Conservation (phyloP, 2,888 invertebrate genomes). For the Zelleria hepariella region DNA sequence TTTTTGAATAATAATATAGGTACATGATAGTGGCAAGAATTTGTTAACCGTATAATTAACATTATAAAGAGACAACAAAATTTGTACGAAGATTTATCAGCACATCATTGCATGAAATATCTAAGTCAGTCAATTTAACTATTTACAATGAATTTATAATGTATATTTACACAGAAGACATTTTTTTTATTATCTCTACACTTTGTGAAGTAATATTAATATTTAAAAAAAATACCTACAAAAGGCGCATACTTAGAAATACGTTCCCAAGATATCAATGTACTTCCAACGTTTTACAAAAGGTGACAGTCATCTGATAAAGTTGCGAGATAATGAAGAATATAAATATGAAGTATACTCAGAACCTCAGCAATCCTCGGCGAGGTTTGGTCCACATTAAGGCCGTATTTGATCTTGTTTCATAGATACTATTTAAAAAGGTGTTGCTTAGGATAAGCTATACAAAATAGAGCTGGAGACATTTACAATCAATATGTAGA, state of each 20-base stretch:
- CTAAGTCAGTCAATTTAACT: slow-evolving; percentile 7
- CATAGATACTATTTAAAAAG: background rate
- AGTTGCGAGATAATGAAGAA: slow-evolving; percentile 26
- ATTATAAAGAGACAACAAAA: slow-evolving; percentile 43
- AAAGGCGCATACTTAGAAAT: too few relatives aligned
- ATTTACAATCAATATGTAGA: too few relatives aligned
- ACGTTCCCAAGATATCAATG: background rate
- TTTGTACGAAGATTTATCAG: slow-evolving; percentile 46
- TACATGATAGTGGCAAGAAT: slow-evolving; percentile 42
- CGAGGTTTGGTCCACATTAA: slow-evolving; percentile 62
- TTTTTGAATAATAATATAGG: slow-evolving; percentile 27
- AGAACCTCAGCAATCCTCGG: slow-evolving; percentile 29
- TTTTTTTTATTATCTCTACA: background rate
- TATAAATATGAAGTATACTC: slow-evolving; percentile 30
- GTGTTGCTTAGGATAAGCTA: background rate
- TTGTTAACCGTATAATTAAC: slow-evolving; percentile 37
- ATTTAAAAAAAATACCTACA: background rate
- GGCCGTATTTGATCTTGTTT: slow-evolving; percentile 24
- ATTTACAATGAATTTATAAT: background rate
- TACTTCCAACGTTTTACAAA: background rate
- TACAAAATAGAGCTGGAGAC: background rate
- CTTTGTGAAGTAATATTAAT: background rate
- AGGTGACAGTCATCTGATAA: background rate
- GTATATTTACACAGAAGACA: background rate
- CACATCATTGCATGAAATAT: slow-evolving; percentile 5